These are phyloP conservation scores for Brachionus rotundiformis DNA, from an alignment of 1,140 invertebrate species.

Conservation along the genomic window DNA sequence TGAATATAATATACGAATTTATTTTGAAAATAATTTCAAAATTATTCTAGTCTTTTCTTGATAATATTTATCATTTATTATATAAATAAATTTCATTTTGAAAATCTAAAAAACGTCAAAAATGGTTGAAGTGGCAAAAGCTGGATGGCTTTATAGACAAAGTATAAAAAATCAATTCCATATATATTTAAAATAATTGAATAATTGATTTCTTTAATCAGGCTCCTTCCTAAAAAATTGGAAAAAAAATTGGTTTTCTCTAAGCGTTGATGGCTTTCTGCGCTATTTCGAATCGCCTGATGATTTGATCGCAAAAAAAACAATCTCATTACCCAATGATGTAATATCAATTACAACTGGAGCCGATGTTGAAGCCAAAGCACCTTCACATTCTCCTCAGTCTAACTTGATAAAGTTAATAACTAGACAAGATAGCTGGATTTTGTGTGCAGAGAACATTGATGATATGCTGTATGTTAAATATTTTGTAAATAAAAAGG, in stretches of 20 bases:
- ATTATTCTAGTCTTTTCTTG: constrained; percentile 29
- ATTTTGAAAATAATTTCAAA: background rate
- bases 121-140: constrained; percentile 45
- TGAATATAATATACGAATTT: background rate
- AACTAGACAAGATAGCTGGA: constrained; percentile 24
- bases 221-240: constrained; percentile 43
- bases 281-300: constrained; percentile 29
- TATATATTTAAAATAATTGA: background rate
- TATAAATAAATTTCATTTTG: background rate
- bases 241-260: constrained; percentile 49
- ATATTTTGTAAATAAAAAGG: background rate
- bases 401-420: constrained; percentile 10
- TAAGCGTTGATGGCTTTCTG: constrained; percentile 29
- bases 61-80: constrained; percentile 7
- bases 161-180: background rate
- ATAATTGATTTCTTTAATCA: background rate
- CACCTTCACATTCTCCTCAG: background rate
- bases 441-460: constrained; percentile 46
- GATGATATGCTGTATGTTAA: constrained; percentile 48
- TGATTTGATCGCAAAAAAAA: constrained; percentile 32
- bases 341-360: constrained; percentile 23
- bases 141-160: constrained; percentile 36
- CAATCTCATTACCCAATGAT: constrained; percentile 6
- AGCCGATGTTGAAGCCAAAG: background rate
- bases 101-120: background rate